Conservation (phyloP, 1,140 invertebrate genomes). For the Bombus superbus region DNA sequence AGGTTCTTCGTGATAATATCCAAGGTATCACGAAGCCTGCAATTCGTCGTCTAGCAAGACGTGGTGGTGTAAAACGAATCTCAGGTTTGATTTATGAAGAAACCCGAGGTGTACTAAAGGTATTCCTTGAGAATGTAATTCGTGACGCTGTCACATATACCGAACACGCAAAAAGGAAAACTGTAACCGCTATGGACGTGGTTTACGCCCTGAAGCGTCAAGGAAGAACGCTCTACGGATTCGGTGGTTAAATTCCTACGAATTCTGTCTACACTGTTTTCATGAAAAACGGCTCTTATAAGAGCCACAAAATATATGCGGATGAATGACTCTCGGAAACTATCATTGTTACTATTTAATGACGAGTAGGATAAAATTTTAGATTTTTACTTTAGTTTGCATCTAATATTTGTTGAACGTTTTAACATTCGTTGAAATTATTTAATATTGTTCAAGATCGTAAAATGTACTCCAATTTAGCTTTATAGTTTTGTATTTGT, state of each 20-base stretch:
- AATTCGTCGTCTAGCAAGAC: slow-evolving; percentile 54
- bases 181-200: slow-evolving; percentile 79
- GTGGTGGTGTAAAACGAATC: slow-evolving; percentile 56
- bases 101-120: slow-evolving; percentile 58
- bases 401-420: not conserved
- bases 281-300: slow-evolving; percentile 53
- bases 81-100: slow-evolving; percentile 37
- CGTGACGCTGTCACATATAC: slow-evolving; percentile 74
- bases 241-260: slow-evolving; percentile 74
- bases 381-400: not conserved
- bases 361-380: not conserved
- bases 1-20: slow-evolving; percentile 62
- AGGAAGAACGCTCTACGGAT: slow-evolving; percentile 68
- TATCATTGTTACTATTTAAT: not conserved
- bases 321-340: not conserved
- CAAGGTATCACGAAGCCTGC: slow-evolving; percentile 58
- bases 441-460: not conserved
- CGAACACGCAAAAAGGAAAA: slow-evolving; percentile 84
- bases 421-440: not conserved
- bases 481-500: not conserved
- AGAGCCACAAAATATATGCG: slow-evolving; percentile 47
- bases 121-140: slow-evolving; percentile 79
- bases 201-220: slow-evolving; percentile 77
- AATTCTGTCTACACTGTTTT: not conserved
- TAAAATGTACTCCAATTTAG: not conserved